Conservation (phyloP, 2,888 invertebrate genomes). For the Melolontha melolontha region DNA sequence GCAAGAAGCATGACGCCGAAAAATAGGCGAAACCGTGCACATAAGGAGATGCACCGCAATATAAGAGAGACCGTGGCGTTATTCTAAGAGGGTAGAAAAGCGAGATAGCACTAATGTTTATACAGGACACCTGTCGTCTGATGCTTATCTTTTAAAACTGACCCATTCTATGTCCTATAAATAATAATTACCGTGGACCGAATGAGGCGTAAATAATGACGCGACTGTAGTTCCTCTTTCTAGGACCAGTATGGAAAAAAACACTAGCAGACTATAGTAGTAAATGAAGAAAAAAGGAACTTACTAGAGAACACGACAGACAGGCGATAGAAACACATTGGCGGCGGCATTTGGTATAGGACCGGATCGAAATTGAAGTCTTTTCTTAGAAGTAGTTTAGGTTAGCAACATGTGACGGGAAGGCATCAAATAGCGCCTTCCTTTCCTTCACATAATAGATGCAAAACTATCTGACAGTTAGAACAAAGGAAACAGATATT, state of each 20-base stretch:
- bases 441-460: conserved; percentile 46
- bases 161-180: conserved; percentile 39
- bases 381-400: conserved; percentile 50
- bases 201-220: conserved; percentile 41
- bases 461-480: conserved; percentile 47
- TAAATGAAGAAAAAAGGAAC: conserved; percentile 9
- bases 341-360: conserved; percentile 39
- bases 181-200: conserved; percentile 36
- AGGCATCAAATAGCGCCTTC: conserved; percentile 50
- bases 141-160: conserved; percentile 37
- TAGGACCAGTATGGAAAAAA: conserved; percentile 14
- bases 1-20: conserved; percentile 40
- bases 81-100: conserved; percentile 18
- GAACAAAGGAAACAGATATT: conserved; percentile 45
- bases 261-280: conserved; percentile 9
- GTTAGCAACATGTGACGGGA: conserved; percentile 49
- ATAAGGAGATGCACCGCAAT: conserved; percentile 31
- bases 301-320: conserved; percentile 29
- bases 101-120: conserved; percentile 34
- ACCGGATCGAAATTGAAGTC: conserved; percentile 40
- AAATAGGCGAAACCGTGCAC: conserved; percentile 42
- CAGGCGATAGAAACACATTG: conserved; percentile 41
- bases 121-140: conserved; percentile 38
- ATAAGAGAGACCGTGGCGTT: not conserved
- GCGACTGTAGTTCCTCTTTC: conserved; percentile 39